These are phyloP conservation scores for Onychomys leucogaster DNA, from an alignment of 2,797 vertebrate species.

Conservation along the genomic window DNA sequence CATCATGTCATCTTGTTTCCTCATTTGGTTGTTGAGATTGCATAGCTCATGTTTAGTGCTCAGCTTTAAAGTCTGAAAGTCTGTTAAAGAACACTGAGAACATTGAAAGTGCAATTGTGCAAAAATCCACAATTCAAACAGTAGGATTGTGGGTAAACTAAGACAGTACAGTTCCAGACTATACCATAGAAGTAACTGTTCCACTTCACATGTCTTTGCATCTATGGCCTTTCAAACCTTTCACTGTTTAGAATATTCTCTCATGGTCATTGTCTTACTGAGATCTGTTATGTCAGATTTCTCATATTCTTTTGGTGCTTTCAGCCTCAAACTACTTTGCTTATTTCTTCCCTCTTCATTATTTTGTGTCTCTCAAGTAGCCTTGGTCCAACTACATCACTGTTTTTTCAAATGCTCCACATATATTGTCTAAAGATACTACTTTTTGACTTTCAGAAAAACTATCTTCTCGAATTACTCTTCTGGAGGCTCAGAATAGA, in stretches of 20 bases:
- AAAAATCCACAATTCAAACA: not conserved
- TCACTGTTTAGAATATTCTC: not conserved
- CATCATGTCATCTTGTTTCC: conserved; percentile 27
- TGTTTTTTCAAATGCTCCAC: not conserved
- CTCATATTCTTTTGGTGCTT: conserved; percentile 30
- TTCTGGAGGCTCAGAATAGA: conserved; percentile 73
- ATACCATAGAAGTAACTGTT: not conserved
- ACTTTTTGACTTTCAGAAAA: conserved; percentile 85
- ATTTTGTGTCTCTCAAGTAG: conserved; percentile 54
- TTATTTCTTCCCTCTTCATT: conserved; percentile 53
- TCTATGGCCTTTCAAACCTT: not conserved
- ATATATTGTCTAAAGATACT: conserved; percentile 56
- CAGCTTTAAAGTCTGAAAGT: conserved; percentile 18
- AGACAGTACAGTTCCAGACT: conserved; percentile 22
- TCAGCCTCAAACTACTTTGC: not conserved
- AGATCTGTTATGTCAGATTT: not conserved
- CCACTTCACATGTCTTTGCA: not conserved
- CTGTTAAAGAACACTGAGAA: too few species aligned
- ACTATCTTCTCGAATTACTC: conserved; percentile 52
- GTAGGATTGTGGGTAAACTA: conserved; percentile 24
- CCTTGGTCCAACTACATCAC: not conserved
- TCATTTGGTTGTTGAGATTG: conserved; percentile 22
- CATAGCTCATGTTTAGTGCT: not conserved
- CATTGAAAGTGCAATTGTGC: not conserved
- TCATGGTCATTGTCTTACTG: not conserved